Base-by-base conservation (phyloP, 2,113 vertebrate species). In the Siniperca knerii region DNA sequence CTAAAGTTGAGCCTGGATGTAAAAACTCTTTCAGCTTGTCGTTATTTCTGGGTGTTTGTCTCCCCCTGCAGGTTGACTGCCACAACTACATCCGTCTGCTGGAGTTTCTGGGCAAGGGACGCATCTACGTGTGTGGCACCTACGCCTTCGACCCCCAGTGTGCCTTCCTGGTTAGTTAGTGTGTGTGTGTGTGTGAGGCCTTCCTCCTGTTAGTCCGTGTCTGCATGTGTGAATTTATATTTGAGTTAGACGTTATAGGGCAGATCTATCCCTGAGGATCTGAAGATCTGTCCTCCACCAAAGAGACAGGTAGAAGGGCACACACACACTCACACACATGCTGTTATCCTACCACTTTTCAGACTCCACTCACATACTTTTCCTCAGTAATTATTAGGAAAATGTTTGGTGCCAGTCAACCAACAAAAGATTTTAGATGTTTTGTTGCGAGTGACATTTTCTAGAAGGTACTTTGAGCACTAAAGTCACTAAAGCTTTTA, bases 121-220 rank as follows among this genome's bases (percentile, higher is more conserved):
- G 91, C 33, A 93, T 98, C 90, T 96, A 97, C 35, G 96, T 92
- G 83, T 98, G 97, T 77, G 97, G 97, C 76, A 98, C 97, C 81
- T 97, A 97, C 44, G 97, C 97, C 81, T 98, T 97, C 57, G 96
- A 97, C 86, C 97, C 97, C 11, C 97, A 97, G 89, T 98, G 97
- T 90, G 95, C 96, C 90, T 96, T 96, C 88, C 94, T 98, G 94
- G 97, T 98, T 79, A 96, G 97, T 95, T 4, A n/a, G 12, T 70
- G n/a, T 81, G 77, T 52, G n/a, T 58, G 21, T 72, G 13, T 72
- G 77, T 52, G 44, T 44, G 13, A 23, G n/a, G 21, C 35, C 23
- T 8, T 67, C 21, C 10, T 21, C 20, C 2, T 80, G 23, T 69
- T 35, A 4, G n/a, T 70, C 3, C 0, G 0, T 54, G 18, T n/a